Evolutionary conservation across 1,140 invertebrate genomes (phyloP).

Genomic region (Drosophila azteca): DNA sequence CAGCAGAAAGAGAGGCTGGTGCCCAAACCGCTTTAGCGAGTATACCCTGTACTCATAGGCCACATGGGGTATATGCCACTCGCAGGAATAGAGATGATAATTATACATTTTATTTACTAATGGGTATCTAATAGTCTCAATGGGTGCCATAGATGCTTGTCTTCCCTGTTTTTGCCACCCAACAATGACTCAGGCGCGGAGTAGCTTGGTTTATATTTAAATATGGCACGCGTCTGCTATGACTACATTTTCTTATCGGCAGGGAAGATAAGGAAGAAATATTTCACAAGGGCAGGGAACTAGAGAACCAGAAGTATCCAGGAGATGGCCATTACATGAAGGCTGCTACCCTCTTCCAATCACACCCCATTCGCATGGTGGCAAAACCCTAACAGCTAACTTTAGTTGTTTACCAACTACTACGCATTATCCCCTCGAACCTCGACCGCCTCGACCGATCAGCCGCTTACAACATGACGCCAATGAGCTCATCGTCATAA

Average conservation of each 20-base stretch:
- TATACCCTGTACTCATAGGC: too few relatives aligned
- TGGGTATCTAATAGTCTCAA: too few relatives aligned
- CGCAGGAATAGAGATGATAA: too few relatives aligned
- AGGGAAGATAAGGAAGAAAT: conserved; percentile 26
- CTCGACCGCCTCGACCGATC: conserved; percentile 36
- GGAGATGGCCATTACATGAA: conserved; percentile 1
- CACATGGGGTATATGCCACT: not conserved
- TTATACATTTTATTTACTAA: too few relatives aligned
- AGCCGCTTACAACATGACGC: conserved; percentile 63
- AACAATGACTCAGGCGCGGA: conserved; percentile 33
- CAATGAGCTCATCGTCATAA: conserved; percentile 64
- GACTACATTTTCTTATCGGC: conserved; percentile 28
- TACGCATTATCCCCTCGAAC: conserved; percentile 40
- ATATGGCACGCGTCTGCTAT: conserved; percentile 41
- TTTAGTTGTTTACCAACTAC: conserved; percentile 43
- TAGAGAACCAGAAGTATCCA: conserved; percentile 16
- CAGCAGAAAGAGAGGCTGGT: conserved; percentile 23
- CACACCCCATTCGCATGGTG: conserved; percentile 50
- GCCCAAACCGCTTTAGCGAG: too few relatives aligned
- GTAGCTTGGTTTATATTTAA: conserved; percentile 14
- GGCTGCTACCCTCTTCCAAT: not conserved
- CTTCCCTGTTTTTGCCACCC: conserved; percentile 10
- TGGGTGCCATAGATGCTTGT: not conserved
- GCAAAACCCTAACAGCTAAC: conserved; percentile 7
- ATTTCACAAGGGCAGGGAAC: conserved; percentile 15